Evolutionary conservation across 2,113 vertebrate genomes (phyloP).

Genomic region (Nettapus auritus): DNA sequence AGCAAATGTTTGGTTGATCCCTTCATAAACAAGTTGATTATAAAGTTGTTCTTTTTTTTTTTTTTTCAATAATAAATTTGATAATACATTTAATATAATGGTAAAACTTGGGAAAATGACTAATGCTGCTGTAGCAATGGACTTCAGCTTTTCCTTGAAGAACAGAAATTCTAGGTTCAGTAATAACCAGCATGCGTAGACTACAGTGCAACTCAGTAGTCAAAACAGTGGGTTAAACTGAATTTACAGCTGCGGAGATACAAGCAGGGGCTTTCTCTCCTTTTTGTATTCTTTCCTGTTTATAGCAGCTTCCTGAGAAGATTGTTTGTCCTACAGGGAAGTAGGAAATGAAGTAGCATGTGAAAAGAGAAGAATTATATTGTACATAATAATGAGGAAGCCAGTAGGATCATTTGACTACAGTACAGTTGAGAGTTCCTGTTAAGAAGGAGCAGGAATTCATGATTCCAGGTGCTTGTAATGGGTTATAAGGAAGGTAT

Average conservation of each 20-base stretch:
- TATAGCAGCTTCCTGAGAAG: not conserved
- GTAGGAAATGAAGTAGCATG: not conserved
- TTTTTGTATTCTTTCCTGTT: not conserved
- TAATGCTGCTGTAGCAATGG: not conserved
- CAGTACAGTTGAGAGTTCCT: not conserved
- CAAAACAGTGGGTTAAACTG: not conserved
- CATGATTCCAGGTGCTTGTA: not conserved
- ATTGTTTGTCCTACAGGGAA: not conserved
- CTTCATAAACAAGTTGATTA: not conserved
- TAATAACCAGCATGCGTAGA: not conserved
- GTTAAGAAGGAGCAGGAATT: not conserved
- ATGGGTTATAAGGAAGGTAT: fast-evolving
- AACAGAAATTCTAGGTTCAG: not conserved
- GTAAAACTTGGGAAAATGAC: not conserved
- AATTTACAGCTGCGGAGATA: not conserved
- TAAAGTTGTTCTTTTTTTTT: not conserved
- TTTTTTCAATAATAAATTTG: not conserved
- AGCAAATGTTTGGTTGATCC: not conserved
- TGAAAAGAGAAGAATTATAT: not conserved
- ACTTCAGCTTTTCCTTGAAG: not conserved
- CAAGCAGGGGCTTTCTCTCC: not conserved
- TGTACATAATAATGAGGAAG: not conserved
- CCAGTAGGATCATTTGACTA: not conserved
- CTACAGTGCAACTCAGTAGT: not conserved
- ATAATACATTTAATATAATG: fast-evolving